Conservation (phyloP, 2,888 invertebrate species). For the Pseudococcus jackbeardsleyi region DNA sequence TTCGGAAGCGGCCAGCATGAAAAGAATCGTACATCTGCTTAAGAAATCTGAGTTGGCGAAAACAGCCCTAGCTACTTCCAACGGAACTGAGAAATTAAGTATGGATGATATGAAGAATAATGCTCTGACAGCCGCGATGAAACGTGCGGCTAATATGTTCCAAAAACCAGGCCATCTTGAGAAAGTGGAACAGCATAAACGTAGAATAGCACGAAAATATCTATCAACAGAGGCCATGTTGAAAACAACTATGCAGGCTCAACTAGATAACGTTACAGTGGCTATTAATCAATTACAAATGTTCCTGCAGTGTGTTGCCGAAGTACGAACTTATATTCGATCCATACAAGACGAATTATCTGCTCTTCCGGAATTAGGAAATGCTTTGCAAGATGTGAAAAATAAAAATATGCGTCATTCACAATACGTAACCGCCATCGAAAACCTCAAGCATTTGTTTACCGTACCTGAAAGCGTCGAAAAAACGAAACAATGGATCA, state of each 20-base stretch:
- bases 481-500: constrained; percentile 93
- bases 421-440: constrained; percentile 97
- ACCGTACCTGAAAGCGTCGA: constrained; percentile 97
- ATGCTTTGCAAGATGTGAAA: constrained; percentile 85
- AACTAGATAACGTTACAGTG: constrained; percentile 94
- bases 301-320: constrained; percentile 84
- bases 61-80: neutral
- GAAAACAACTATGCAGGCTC: constrained; percentile 98
- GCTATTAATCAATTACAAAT: constrained; percentile 91
- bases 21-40: neutral
- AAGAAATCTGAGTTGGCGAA: neutral
- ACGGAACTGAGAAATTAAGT: constrained; percentile 38
- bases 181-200: constrained; percentile 86
- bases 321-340: constrained; percentile 78
- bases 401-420: constrained; percentile 96
- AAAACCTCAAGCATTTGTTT: constrained; percentile 97
- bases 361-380: constrained; percentile 83
- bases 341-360: constrained; percentile 82
- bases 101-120: constrained; percentile 77
- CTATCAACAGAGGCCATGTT: constrained; percentile 94
- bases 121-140: constrained; percentile 82
- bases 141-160: constrained; percentile 91
- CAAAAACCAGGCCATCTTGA: constrained; percentile 96
- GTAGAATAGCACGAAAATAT: constrained; percentile 82
- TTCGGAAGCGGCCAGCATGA: neutral